Percentiles rank a stretch among this genome's conserved stretches.
phyloP scores from a whole-genome alignment of 2,113 vertebrate species.

The Syngnathoides biaculeatus region DNA sequence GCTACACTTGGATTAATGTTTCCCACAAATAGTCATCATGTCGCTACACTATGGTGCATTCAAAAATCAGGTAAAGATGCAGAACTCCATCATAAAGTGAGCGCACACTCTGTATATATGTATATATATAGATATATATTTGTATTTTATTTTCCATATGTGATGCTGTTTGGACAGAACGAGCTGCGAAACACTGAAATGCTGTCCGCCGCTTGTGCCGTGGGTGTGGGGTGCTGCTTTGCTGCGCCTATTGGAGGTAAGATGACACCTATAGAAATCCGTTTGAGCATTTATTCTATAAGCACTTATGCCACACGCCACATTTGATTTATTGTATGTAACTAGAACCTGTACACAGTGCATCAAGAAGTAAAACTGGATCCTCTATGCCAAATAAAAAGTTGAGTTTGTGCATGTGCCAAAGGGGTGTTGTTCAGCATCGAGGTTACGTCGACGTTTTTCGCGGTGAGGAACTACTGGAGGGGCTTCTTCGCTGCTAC shows the following conservation, averaged over 20 bases:
- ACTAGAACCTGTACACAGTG: too few relatives aligned
- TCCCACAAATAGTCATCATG: not conserved
- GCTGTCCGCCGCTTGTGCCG: slow-evolving; percentile 93
- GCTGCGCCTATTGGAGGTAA: slow-evolving; percentile 97
- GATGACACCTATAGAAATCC: slow-evolving; percentile 40
- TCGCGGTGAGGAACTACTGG: slow-evolving; percentile 98
- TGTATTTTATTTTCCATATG: slow-evolving; percentile 41
- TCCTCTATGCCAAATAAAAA: slow-evolving; percentile 1
- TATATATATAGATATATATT: too few relatives aligned
- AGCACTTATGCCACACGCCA: too few relatives aligned
- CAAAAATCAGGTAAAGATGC: not conserved
- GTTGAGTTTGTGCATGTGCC: slow-evolving; percentile 8
- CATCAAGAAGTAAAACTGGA: too few relatives aligned
- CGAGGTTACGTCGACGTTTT: slow-evolving; percentile 97
- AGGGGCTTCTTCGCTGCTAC: slow-evolving; percentile 96
- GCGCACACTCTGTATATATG: not conserved
- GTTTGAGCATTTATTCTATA: not conserved
- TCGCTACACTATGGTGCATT: not conserved
- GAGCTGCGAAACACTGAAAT: slow-evolving; percentile 97
- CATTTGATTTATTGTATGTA: too few relatives aligned
- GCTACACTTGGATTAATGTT: not conserved
- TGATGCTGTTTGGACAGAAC: slow-evolving; percentile 77
- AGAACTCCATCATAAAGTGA: not conserved
- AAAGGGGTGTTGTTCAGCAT: slow-evolving; percentile 97
- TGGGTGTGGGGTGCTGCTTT: slow-evolving; percentile 97